These are phyloP conservation scores for Fistularia commersonii DNA, from an alignment of 2,797 vertebrate species.

Conservation along the genomic window DNA sequence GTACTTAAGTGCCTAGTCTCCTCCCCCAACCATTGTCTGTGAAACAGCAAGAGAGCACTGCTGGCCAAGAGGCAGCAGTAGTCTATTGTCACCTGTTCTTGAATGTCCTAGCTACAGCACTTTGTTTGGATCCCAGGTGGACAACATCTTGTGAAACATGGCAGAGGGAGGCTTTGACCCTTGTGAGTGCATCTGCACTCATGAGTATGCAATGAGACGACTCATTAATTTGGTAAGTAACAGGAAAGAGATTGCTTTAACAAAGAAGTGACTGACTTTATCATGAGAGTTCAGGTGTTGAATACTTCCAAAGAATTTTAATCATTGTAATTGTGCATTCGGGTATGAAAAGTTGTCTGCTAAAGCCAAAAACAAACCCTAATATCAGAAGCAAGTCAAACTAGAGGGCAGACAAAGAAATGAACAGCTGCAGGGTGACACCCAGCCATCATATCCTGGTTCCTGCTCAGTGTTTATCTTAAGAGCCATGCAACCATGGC, in stretches of 20 bases:
- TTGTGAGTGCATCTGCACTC: constrained; percentile 95
- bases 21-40: constrained; percentile 34
- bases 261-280: neutral
- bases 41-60: constrained; percentile 27
- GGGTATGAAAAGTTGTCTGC: neutral
- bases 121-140: constrained; percentile 42
- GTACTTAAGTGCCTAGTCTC: constrained; percentile 34
- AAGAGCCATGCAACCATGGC: neutral
- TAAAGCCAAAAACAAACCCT: neutral
- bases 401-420: constrained; percentile 6
- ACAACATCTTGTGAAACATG: constrained; percentile 74
- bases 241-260: neutral
- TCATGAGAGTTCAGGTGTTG: neutral
- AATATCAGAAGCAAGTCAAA: neutral
- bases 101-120: constrained; percentile 1
- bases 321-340: constrained; percentile 5
- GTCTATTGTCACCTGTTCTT: constrained; percentile 28
- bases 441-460: constrained; percentile 56
- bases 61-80: constrained; percentile 19
- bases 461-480: constrained; percentile 60
- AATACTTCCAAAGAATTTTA: neutral
- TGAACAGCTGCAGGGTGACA: constrained; percentile 1
- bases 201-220: constrained; percentile 94
- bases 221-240: constrained; percentile 92
- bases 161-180: constrained; percentile 96